Conservation (phyloP, 2,888 invertebrate species). For the Sarcophaga variegata region DNA sequence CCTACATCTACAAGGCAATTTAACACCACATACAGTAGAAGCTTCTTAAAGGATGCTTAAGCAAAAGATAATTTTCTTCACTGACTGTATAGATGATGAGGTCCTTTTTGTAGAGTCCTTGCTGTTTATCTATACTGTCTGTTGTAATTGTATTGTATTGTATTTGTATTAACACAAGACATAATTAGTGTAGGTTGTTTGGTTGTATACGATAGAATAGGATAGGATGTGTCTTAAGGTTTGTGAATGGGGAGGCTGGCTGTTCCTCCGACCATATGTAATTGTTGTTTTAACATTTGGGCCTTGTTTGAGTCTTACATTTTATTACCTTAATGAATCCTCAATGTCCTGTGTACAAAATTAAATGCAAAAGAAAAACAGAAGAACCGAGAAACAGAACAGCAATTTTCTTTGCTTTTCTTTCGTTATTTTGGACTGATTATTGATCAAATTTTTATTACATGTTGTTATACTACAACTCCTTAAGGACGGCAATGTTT, state of each 20-base stretch:
- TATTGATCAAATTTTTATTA: constrained; percentile 69
- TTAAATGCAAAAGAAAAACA: constrained; percentile 1
- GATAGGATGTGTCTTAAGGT: constrained; percentile 16
- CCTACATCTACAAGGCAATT: background rate
- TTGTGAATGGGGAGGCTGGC: constrained; percentile 42
- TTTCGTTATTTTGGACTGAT: constrained; percentile 26
- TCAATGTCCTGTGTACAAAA: constrained; percentile 42
- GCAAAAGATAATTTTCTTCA: no score
- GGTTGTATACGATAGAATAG: background rate
- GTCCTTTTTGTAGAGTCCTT: no score
- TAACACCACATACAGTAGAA: background rate
- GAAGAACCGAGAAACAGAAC: constrained; percentile 48
- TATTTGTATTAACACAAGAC: constrained; percentile 68
- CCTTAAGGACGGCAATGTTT: background rate
- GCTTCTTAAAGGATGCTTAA: no score
- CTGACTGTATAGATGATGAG: no score
- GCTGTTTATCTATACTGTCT: constrained; percentile 12
- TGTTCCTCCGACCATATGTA: constrained; percentile 1
- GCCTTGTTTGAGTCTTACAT: constrained; percentile 34
- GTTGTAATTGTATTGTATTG: constrained; percentile 11
- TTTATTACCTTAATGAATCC: constrained; percentile 68
- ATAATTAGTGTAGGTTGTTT: constrained; percentile 62
- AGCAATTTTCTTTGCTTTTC: constrained; percentile 46
- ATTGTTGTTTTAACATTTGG: constrained; percentile 29
- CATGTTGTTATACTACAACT: background rate